Percentiles rank a stretch among this genome's conserved stretches.
These are phyloP conservation scores for Morbakka virulenta DNA, from an alignment of 30 jellyfish, hydroid and myxozoan species.

Conservation along the genomic window DNA sequence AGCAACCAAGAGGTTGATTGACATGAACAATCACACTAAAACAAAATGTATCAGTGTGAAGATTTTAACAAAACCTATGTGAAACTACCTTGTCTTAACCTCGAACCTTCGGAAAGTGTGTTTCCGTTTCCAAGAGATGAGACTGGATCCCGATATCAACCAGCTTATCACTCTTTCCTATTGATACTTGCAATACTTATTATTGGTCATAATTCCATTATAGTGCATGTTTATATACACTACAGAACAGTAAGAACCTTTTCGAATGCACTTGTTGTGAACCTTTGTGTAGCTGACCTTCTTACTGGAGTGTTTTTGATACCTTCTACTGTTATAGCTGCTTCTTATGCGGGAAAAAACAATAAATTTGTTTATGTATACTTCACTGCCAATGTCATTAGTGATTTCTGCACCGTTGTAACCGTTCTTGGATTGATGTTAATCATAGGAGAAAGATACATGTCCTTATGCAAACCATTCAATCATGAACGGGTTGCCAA, in stretches of 20 bases:
- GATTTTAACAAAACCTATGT: no score
- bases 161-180: constrained; percentile 45
- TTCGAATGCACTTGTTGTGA: constrained; percentile 26
- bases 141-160: constrained; percentile 1
- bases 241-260: constrained; percentile 24
- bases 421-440: constrained; percentile 24
- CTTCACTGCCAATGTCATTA: constrained; percentile 34
- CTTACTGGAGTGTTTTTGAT: constrained; percentile 53
- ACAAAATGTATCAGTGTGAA: no score
- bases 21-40: no score
- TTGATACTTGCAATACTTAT: constrained; percentile 30
- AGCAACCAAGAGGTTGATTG: no score
- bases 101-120: no score
- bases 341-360: constrained; percentile 21
- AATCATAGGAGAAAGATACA: constrained; percentile 50
- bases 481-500: constrained; percentile 25
- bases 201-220: constrained; percentile 44
- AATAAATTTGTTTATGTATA: not conserved
- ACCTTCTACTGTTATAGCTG: constrained; percentile 37
- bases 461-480: constrained; percentile 57
- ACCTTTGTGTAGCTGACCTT: constrained; percentile 38
- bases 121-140: no score
- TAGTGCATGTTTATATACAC: constrained; percentile 22
- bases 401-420: constrained; percentile 34
- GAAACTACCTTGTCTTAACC: no score